A percentile compares a stretch with the other conserved stretches of the same genome.
These are phyloP conservation scores for Monopis laevigella DNA, from an alignment of 2,888 invertebrate genomes.

Conservation along the genomic window DNA sequence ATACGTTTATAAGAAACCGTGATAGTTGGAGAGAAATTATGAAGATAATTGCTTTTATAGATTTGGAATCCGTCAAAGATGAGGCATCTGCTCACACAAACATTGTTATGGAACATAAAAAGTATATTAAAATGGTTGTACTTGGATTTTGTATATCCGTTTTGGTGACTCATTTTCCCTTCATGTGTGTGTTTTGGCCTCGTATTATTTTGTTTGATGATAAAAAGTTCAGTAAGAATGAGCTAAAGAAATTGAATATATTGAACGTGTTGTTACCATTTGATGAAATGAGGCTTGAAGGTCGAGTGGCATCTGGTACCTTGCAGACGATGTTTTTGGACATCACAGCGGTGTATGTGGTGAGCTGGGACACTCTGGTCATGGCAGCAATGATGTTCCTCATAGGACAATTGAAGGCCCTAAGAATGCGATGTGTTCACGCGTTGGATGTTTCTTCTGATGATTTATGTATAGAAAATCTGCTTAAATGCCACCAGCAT, in stretches of 20 bases:
- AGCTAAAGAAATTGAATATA: not conserved
- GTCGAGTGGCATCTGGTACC: slow-evolving; percentile 35
- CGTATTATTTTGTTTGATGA: too few relatives aligned
- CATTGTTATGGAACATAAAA: too few relatives aligned
- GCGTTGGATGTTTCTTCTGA: slow-evolving; percentile 22
- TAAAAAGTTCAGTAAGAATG: too few relatives aligned
- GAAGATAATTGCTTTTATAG: too few relatives aligned
- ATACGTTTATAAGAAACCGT: too few relatives aligned
- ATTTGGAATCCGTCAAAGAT: too few relatives aligned
- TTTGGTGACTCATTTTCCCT: too few relatives aligned
- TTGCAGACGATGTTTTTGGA: slow-evolving; percentile 36
- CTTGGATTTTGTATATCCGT: too few relatives aligned
- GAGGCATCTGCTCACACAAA: too few relatives aligned
- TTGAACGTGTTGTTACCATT: slow-evolving; percentile 25
- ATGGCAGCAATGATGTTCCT: slow-evolving; percentile 43
- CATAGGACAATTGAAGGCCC: slow-evolving; percentile 37
- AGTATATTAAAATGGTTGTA: too few relatives aligned
- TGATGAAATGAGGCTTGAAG: slow-evolving; percentile 28
- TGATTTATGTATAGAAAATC: slow-evolving; percentile 27
- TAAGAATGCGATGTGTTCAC: slow-evolving; percentile 22
- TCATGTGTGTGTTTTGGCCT: too few relatives aligned
- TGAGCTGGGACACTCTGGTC: slow-evolving; percentile 40
- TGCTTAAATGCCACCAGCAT: slow-evolving; percentile 33
- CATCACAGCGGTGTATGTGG: slow-evolving; percentile 33
- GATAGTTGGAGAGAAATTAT: too few relatives aligned